Base-by-base conservation (phyloP, 2,113 vertebrate species). In the Gobio gobio region DNA sequence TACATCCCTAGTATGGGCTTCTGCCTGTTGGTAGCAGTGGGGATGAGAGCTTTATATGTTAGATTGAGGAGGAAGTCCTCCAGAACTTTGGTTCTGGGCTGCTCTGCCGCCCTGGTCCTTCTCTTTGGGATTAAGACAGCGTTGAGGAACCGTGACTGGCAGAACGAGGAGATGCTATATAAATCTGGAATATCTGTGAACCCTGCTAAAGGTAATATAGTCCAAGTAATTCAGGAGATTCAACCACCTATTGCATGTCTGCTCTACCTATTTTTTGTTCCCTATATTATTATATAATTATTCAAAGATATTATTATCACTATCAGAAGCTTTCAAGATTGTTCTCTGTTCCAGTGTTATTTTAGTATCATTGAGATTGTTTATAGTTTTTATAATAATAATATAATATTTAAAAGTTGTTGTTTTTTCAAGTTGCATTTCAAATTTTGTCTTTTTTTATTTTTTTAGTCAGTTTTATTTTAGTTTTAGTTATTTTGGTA, bases 1-100 rank as follows among this genome's bases (percentile, higher is more conserved):
- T 99, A 99, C 96, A 97, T 99, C 89, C 98, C 98, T 89, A 99
- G 98, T 93, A 99, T 99, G 98, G 98, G 98, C 93, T 99, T 98
- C 90, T 99, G 98, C 94, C 94, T 99, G 91, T 95, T 99, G 92
- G 93, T 99, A 88, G 96, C 98, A 16, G 95, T 97, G 86, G 98
- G 97, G 83, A 90, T 96, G 91, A 95, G 98, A 90, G 94, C 96
- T 83, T 95, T 99, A 88, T 96, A 96, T 88, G 90, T 98, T 86
- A 96, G 95, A 90, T 91, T 96, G 86, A 93, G 95, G 82, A 96
- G 95, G 83, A 91, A 93, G 36, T 95, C 96, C 91, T 92, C 95
- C 90, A 97, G 96, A 95, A 95, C 93, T 66, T 89, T 96, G 89
- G 86, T 99, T 94, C 94, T 97, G 89, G 96, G 95, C 92, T 96